A percentile compares a stretch with the other conserved stretches of the same genome.
Evolutionary conservation across 92 coral and sea anemone species (phyloP).

Genomic region (Porites evermanni): DNA sequence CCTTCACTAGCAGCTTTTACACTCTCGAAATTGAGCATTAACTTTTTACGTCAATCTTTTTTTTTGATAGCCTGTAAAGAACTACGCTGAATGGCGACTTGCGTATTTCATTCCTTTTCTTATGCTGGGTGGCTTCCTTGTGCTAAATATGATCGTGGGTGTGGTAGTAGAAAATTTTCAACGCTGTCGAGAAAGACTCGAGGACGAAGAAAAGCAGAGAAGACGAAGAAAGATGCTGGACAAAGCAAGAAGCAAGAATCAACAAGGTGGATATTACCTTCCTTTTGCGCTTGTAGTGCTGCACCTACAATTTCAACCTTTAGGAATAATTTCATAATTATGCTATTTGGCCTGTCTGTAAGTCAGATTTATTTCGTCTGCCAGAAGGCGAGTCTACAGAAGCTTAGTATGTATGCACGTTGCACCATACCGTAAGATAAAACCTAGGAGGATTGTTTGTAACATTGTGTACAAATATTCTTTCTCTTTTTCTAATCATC

Average conservation of each 20-base stretch:
- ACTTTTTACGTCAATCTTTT: background rate
- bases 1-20: background rate
- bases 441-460: too few relatives aligned
- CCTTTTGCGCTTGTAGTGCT: too few relatives aligned
- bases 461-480: too few relatives aligned
- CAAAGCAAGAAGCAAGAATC: conserved; percentile 18
- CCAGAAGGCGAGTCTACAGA: too few relatives aligned
- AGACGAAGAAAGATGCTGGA: conserved; percentile 48
- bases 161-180: conserved; percentile 97
- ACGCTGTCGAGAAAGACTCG: conserved; percentile 89
- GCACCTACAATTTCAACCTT: too few relatives aligned
- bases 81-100: conserved; percentile 88
- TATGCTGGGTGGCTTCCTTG: conserved; percentile 93
- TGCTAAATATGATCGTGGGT: conserved; percentile 97
- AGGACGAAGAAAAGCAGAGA: conserved; percentile 72
- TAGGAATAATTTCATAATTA: too few relatives aligned
- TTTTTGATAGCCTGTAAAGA: conserved; percentile 84
- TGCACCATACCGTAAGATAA: too few relatives aligned
- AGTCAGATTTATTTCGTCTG: too few relatives aligned
- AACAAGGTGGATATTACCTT: conserved; percentile 41
- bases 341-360: too few relatives aligned
- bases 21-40: background rate
- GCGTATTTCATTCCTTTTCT: conserved; percentile 93
- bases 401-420: too few relatives aligned
- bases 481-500: too few relatives aligned